These are phyloP conservation scores for Ceuthmochares aereus DNA, from an alignment of 2,113 vertebrate species.

Conservation along the genomic window DNA sequence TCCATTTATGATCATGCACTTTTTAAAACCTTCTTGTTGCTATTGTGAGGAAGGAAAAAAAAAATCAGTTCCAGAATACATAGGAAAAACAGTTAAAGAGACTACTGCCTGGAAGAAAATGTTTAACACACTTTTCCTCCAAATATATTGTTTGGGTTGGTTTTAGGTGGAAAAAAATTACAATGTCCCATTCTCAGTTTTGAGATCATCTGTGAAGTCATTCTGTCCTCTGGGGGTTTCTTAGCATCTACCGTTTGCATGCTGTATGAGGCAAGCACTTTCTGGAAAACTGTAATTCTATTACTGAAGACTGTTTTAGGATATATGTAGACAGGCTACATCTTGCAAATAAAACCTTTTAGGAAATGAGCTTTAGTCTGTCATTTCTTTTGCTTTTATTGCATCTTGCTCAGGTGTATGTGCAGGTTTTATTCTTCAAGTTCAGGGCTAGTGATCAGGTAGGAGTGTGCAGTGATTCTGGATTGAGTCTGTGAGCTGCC, in stretches of 20 bases:
- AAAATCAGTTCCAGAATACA: background rate
- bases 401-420: background rate
- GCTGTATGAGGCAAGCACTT: background rate
- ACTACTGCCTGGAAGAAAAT: background rate
- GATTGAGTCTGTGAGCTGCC: background rate
- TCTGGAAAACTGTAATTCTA: background rate
- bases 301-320: background rate
- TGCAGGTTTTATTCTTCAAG: background rate
- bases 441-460: background rate
- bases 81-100: background rate
- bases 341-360: background rate
- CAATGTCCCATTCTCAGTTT: background rate
- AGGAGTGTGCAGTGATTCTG: background rate
- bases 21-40: background rate
- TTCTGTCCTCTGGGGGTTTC: background rate
- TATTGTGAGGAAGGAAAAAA: background rate
- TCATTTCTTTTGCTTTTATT: background rate
- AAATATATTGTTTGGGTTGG: background rate
- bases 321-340: background rate
- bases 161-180: background rate
- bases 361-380: background rate
- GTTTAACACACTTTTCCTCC: fast-evolving
- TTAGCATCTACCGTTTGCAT: background rate
- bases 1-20: background rate
- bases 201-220: background rate